Conservation (phyloP, 2,888 invertebrate genomes). For the Reticulitermes lucifugus region DNA sequence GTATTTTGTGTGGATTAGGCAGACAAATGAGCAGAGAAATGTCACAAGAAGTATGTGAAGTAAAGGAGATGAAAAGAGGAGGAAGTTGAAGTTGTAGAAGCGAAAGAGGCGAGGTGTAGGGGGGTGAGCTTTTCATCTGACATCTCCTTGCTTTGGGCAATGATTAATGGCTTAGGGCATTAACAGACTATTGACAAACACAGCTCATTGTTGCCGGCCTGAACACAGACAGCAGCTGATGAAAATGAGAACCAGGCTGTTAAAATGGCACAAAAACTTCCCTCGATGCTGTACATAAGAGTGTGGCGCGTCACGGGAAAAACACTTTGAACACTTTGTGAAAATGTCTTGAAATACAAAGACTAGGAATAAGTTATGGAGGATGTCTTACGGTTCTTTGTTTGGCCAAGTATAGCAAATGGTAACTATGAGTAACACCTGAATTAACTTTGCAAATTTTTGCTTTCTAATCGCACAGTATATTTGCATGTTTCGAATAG, state of each 20-base stretch:
- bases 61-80: slow-evolving; percentile 33
- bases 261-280: slow-evolving; percentile 34
- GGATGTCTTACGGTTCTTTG: too few species aligned
- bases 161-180: slow-evolving; percentile 66
- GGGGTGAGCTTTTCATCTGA: slow-evolving; percentile 37
- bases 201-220: slow-evolving; percentile 57
- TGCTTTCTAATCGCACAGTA: too few species aligned
- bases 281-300: background rate
- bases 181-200: slow-evolving; percentile 66
- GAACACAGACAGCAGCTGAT: slow-evolving; percentile 35
- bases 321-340: too few species aligned
- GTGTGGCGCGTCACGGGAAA: too few species aligned
- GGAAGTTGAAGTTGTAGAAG: slow-evolving; percentile 25
- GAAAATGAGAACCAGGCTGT: slow-evolving; percentile 25
- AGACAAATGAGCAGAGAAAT: background rate
- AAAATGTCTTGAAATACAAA: too few species aligned
- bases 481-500: too few species aligned
- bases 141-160: slow-evolving; percentile 56
- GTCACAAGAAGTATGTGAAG: slow-evolving; percentile 28
- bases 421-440: too few species aligned
- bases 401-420: too few species aligned
- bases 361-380: too few species aligned
- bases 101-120: background rate
- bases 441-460: too few species aligned
- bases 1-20: background rate